Evolutionary conservation across 2,888 invertebrate genomes (phyloP).

Genomic region (Gandaritis pyraliata): DNA sequence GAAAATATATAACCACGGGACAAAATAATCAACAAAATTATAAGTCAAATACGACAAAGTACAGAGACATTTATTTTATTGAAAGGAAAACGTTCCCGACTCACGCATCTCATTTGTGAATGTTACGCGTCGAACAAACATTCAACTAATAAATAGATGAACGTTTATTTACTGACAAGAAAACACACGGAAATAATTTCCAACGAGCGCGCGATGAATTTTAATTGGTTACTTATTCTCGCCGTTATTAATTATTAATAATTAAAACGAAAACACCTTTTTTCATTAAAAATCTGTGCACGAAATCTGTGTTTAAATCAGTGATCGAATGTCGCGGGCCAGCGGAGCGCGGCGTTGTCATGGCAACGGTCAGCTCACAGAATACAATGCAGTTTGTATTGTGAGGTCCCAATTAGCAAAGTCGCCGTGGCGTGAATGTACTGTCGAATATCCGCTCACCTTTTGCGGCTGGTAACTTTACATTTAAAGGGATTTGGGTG

Average conservation of each 20-base stretch:
- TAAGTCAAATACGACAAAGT: too few species aligned
- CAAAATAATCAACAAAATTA: too few species aligned
- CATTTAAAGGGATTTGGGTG: background rate
- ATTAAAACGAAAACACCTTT: slow-evolving; percentile 12
- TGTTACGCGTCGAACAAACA: too few species aligned
- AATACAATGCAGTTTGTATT: background rate
- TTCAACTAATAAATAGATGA: too few species aligned
- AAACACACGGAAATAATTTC: background rate
- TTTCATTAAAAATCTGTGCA: slow-evolving; percentile 11
- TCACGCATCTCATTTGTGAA: too few species aligned
- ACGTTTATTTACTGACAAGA: too few species aligned
- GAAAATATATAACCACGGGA: too few species aligned
- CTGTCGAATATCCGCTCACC: background rate
- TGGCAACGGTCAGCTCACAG: slow-evolving; percentile 35
- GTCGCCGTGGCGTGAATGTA: slow-evolving; percentile 36
- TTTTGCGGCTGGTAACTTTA: background rate
- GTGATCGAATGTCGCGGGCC: slow-evolving; percentile 36
- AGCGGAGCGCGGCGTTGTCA: slow-evolving; percentile 41
- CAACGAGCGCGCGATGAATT: background rate
- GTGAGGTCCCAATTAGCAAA: slow-evolving; percentile 45
- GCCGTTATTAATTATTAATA: slow-evolving; percentile 6
- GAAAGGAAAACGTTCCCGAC: too few species aligned
- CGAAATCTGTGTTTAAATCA: slow-evolving; percentile 21
- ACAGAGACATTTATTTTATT: too few species aligned
- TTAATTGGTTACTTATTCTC: slow-evolving; percentile 8